phyloP scores from a whole-genome alignment of 2,113 vertebrate species.

The Pipra filicauda region DNA sequence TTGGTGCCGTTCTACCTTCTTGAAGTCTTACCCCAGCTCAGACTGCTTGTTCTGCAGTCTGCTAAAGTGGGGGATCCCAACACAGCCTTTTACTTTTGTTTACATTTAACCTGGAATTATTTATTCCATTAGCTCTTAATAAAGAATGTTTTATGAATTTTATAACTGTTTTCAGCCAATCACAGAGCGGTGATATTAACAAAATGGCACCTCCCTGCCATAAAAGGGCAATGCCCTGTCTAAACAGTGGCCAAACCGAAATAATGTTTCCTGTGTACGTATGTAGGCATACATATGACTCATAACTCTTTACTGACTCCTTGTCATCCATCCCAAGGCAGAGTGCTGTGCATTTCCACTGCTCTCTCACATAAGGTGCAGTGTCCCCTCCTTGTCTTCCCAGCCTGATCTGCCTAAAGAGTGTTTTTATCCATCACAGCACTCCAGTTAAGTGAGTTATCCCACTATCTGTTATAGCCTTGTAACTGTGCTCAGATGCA shows the following conservation, averaged over 20 bases:
- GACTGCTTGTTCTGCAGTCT: neutral
- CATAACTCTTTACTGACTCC: neutral
- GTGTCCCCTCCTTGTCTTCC: neutral
- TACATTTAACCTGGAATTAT: neutral
- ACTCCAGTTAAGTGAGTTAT: neutral
- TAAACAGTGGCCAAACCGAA: neutral
- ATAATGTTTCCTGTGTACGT: neutral
- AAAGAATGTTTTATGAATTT: neutral
- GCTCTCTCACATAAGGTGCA: neutral
- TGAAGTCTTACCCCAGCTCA: neutral
- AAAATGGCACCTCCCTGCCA: neutral
- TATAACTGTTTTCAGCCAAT: neutral
- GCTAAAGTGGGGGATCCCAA: neutral
- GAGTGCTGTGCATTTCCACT: neutral
- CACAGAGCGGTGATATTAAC: accelerated
- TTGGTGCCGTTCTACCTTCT: neutral
- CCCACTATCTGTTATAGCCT: neutral
- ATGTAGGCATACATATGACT: neutral
- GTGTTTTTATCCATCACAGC: neutral
- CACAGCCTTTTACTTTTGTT: neutral
- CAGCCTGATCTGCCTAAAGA: neutral
- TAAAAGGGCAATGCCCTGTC: neutral
- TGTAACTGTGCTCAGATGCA: neutral
- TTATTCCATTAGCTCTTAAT: neutral
- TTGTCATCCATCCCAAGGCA: neutral